Conservation (phyloP, 2,888 invertebrate genomes). For the Volucella inanis region DNA sequence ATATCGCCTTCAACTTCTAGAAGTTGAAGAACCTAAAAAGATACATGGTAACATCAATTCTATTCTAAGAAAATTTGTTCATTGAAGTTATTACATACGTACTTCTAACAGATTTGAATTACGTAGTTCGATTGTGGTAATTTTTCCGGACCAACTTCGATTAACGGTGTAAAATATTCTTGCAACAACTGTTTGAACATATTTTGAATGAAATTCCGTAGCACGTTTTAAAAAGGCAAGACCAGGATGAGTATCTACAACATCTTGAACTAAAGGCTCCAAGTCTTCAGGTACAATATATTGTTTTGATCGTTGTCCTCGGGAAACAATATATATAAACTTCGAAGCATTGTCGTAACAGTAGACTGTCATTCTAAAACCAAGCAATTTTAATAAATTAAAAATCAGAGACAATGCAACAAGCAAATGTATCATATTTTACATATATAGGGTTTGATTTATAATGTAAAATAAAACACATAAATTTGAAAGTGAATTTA, state of each 20-base stretch:
- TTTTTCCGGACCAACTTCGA: slow-evolving; percentile 97
- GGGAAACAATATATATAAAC: slow-evolving; percentile 93
- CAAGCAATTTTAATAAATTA: slow-evolving; percentile 20
- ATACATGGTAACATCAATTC: slow-evolving; percentile 77
- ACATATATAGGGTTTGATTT: too few species aligned
- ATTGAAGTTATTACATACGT: slow-evolving; percentile 15
- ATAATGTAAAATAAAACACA: too few species aligned
- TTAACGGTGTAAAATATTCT: slow-evolving; percentile 98
- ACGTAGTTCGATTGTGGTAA: slow-evolving; percentile 94
- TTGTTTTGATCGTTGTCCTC: slow-evolving; percentile 85
- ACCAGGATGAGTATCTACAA: slow-evolving; percentile 99
- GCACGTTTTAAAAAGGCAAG: slow-evolving; percentile 98
- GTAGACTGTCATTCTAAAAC: slow-evolving; percentile 88
- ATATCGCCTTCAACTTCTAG: slow-evolving; percentile 98
- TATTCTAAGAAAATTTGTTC: neutral
- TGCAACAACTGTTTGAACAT: slow-evolving; percentile 99
- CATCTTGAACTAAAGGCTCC: slow-evolving; percentile 96
- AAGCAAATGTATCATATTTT: too few species aligned
- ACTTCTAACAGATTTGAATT: slow-evolving; percentile 94
- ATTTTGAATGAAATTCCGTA: slow-evolving; percentile 99
- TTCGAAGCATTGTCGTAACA: slow-evolving; percentile 95
- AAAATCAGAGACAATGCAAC: too few species aligned
- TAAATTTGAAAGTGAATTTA: too few species aligned
- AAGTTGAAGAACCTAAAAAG: slow-evolving; percentile 86
- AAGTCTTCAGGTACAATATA: slow-evolving; percentile 94